These are phyloP conservation scores for Geotrypetes seraphini DNA, from an alignment of 2,797 vertebrate species.

Conservation along the genomic window DNA sequence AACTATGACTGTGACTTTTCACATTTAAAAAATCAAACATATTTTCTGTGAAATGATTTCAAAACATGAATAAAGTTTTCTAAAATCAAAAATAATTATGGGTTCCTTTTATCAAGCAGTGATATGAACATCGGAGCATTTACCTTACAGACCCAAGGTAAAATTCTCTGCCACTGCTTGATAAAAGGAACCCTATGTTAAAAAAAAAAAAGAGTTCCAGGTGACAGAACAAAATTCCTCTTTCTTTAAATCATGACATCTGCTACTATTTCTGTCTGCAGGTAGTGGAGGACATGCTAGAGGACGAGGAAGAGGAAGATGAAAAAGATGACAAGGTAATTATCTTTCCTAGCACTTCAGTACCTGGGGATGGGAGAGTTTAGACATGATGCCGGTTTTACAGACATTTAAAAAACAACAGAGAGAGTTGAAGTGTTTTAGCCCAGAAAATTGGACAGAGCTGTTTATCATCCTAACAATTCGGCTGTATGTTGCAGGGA, in stretches of 20 bases:
- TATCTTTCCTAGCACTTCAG: constrained; percentile 65
- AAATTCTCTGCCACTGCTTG: too few relatives aligned
- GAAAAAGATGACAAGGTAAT: constrained; percentile 99
- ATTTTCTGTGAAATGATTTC: constrained; percentile 33
- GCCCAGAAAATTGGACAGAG: constrained; percentile 64
- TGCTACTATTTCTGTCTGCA: constrained; percentile 68
- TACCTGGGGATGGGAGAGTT: constrained; percentile 58
- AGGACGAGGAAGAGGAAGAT: constrained; percentile 95
- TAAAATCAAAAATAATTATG: constrained; percentile 19
- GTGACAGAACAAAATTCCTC: constrained; percentile 60
- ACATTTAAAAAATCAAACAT: constrained; percentile 19
- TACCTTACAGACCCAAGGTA: too few relatives aligned
- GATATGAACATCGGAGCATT: too few relatives aligned
- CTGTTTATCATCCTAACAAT: constrained; percentile 69
- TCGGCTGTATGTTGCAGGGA: constrained; percentile 36
- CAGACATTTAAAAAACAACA: constrained; percentile 52
- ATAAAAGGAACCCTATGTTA: too few relatives aligned
- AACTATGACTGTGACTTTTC: too few relatives aligned
- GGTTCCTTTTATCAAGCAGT: too few relatives aligned
- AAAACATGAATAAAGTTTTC: constrained; percentile 55
- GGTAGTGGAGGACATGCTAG: constrained; percentile 93
- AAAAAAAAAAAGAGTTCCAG: constrained; percentile 49
- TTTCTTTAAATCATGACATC: constrained; percentile 41
- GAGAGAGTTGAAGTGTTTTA: constrained; percentile 58
- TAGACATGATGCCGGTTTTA: constrained; percentile 59